Percentiles rank a stretch among this genome's conserved stretches.
Conservation (phyloP, 2,888 invertebrate genomes). For the Atherix ibis region DNA sequence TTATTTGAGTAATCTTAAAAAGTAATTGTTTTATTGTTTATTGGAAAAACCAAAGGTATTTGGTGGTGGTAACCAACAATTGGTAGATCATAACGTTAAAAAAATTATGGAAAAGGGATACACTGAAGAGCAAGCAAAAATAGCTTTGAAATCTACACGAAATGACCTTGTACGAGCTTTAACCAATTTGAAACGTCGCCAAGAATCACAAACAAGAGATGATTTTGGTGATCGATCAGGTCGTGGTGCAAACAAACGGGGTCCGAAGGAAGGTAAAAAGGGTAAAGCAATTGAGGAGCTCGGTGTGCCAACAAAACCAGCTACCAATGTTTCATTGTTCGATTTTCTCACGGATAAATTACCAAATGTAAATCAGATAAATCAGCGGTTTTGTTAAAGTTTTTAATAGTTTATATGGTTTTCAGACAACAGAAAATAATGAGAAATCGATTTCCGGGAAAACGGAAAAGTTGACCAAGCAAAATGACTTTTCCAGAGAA, state of each 20-base stretch:
- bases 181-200: constrained; percentile 44
- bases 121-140: constrained; percentile 57
- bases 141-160: constrained; percentile 50
- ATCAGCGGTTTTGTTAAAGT: neutral
- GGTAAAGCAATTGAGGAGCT: constrained; percentile 36
- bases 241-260: constrained; percentile 11
- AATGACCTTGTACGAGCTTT: constrained; percentile 61
- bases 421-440: neutral
- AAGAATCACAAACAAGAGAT: constrained; percentile 29
- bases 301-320: constrained; percentile 50
- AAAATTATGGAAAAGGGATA: constrained; percentile 69
- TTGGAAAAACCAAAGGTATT: constrained; percentile 31
- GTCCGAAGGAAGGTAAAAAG: constrained; percentile 7
- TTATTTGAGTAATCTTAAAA: constrained; percentile 2
- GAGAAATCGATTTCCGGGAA: too few species aligned
- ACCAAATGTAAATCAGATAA: constrained; percentile 18
- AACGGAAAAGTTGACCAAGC: too few species aligned
- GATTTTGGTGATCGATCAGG: constrained; percentile 18
- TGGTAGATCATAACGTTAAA: constrained; percentile 59
- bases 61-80: constrained; percentile 48
- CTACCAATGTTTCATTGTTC: constrained; percentile 64
- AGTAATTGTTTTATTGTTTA: too few species aligned
- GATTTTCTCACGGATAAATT: constrained; percentile 71
- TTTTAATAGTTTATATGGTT: neutral
- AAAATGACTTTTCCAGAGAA: too few species aligned